Evolutionary conservation across 2,113 vertebrate species (phyloP), one percentile per base, ranked within the genome.

Genomic region (Mirza zaza): DNA sequence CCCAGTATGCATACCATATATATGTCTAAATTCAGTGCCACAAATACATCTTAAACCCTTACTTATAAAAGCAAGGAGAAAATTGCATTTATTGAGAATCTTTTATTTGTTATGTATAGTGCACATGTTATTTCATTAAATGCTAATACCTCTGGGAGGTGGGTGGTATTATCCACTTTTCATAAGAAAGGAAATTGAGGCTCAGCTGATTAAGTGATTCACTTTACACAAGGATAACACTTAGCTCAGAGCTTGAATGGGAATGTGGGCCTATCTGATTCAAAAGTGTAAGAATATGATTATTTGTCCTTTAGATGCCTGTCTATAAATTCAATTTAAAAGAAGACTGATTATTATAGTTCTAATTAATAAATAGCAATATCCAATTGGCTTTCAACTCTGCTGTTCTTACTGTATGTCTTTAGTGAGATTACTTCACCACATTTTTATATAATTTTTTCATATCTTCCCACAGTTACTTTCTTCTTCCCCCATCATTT

Each of bases 61-160:
- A 85, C 23, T 86, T 89, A 59, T 39, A 77, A 89, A 95, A 75
- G 8, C 17, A 95, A 88, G 36, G 34, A 90, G 20, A 90, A 89
- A 92, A 65, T 85, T 61, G 79, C 3, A 13, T 68, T 63, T 76
- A 48, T 55, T 61, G 75, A 92, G 50, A 76, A 90, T 50, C 5
- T 71, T 95, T 80, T 92, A 50, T 73, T 83, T 45, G 8, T 87
- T 82, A 90, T 91, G 0, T 65, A 39, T 39, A 34, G 0, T 29
- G 10, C 20, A 34, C 34, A 36, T 81, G 39, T 57, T 82, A 88
- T 87, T 95, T 90, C n/a, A 63, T 71, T 90, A 85, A 93, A 68
- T 85, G 52, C 10, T 92, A 87, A 92, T 91, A 29, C 10, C 12
- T 91, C 45, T 68, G 11, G 17, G 17, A 71, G 2, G 59, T 96